phyloP scores from a whole-genome alignment of 92 coral and sea anemone genomes.

The Blastomussa wellsi region DNA sequence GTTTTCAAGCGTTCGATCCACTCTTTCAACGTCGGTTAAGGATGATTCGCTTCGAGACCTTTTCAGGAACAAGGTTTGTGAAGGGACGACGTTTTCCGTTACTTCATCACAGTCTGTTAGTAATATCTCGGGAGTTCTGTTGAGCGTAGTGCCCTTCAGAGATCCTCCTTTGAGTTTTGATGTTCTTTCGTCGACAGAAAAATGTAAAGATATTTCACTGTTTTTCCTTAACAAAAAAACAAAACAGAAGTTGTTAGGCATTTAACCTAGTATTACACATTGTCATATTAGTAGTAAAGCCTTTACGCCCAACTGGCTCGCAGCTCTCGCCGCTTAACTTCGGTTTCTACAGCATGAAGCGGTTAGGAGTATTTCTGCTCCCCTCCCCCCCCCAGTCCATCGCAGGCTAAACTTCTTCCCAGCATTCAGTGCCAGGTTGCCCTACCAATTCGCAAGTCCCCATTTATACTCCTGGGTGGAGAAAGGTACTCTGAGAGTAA shows the following conservation, averaged over 20 bases:
- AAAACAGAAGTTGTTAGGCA: not conserved
- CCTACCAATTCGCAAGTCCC: too few species aligned
- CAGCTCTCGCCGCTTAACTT: too few species aligned
- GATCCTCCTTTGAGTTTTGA: constrained; percentile 41
- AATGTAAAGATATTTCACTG: constrained; percentile 66
- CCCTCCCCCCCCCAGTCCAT: too few species aligned
- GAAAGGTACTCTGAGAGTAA: too few species aligned
- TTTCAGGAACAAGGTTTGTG: constrained; percentile 13
- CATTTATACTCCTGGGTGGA: too few species aligned
- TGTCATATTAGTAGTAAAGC: not conserved
- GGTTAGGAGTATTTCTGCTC: too few species aligned
- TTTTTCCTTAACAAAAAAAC: constrained; percentile 43
- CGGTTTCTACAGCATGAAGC: too few species aligned
- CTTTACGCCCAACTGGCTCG: too few species aligned
- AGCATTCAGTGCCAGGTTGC: too few species aligned
- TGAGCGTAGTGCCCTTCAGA: constrained; percentile 8
- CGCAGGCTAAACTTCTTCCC: too few species aligned
- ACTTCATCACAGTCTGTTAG: constrained; percentile 57
- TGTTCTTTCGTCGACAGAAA: constrained; percentile 42
- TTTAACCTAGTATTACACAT: not conserved
- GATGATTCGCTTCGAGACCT: constrained; percentile 55
- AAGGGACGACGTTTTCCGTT: constrained; percentile 6
- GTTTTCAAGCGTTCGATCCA: constrained; percentile 22
- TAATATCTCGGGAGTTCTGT: constrained; percentile 53
- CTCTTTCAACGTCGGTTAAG: constrained; percentile 49